A percentile compares a stretch with the other conserved stretches of the same genome.
These are phyloP conservation scores for Exocentrus adspersus DNA, from an alignment of 2,888 invertebrate species.

Conservation along the genomic window DNA sequence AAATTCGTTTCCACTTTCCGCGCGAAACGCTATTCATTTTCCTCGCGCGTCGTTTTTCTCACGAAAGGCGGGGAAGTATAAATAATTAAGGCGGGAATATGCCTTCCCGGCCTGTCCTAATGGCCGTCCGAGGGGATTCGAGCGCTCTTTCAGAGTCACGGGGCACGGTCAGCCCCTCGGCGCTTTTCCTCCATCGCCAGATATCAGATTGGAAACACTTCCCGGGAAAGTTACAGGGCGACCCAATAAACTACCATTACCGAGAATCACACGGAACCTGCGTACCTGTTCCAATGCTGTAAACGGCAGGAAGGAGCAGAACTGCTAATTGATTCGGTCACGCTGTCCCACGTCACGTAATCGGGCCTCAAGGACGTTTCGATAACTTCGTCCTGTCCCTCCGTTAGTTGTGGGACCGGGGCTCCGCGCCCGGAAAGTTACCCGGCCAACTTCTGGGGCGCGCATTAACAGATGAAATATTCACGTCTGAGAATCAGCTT, in stretches of 20 bases:
- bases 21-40: background rate
- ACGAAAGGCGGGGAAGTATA: constrained; percentile 20
- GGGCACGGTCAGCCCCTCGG: constrained; percentile 21
- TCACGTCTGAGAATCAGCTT: constrained; percentile 21
- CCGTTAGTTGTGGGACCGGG: background rate
- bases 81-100: constrained; percentile 23
- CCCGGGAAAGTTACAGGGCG: background rate
- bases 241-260: no score
- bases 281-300: no score
- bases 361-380: background rate
- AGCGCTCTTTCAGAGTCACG: constrained; percentile 40
- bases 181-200: constrained; percentile 19
- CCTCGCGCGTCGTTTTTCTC: constrained; percentile 15
- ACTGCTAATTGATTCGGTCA: no score
- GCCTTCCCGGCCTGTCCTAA: constrained; percentile 21
- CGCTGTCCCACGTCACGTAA: no score
- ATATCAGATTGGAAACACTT: constrained; percentile 15
- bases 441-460: background rate
- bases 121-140: constrained; percentile 29
- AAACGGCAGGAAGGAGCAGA: no score
- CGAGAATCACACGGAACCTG: no score
- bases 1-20: no score
- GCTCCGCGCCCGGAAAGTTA: background rate
- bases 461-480: constrained; percentile 25
- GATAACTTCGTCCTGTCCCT: background rate